Conservation (phyloP, 2,113 vertebrate species). For the Enhydra lutris region DNA sequence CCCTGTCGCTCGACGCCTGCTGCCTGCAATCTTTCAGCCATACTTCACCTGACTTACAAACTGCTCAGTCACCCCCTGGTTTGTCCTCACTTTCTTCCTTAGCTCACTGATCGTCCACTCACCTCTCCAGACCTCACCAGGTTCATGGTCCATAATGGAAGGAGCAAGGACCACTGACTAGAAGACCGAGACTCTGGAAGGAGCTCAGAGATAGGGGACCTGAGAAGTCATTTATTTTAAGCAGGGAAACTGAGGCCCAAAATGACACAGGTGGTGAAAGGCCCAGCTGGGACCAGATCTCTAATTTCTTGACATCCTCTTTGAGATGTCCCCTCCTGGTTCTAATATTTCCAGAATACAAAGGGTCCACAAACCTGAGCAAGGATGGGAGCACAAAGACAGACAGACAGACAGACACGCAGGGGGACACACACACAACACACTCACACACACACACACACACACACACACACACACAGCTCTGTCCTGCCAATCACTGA, state of each 20-base stretch:
- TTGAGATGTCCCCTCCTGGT: neutral
- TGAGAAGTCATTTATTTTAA: neutral
- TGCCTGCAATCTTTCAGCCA: neutral
- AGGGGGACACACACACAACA: neutral
- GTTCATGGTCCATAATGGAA: neutral
- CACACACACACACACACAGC: neutral
- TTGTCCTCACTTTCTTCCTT: neutral
- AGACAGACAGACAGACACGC: neutral
- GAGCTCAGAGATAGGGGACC: neutral
- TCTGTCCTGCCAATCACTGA: conserved; percentile 31
- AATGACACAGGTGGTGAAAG: neutral
- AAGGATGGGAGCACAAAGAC: neutral
- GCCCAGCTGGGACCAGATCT: neutral
- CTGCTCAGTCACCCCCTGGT: neutral
- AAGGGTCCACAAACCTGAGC: neutral
- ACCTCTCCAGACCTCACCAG: neutral
- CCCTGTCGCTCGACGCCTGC: neutral
- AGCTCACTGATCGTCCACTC: neutral
- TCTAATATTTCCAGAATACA: neutral
- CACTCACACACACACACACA: neutral
- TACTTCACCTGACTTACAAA: neutral
- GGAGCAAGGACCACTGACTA: neutral
- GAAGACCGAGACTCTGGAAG: neutral
- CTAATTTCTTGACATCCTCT: neutral
- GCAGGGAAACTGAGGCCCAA: conserved; percentile 1